These are phyloP conservation scores for Pseudorectes ferrugineus DNA, from an alignment of 2,113 vertebrate species.

Conservation along the genomic window DNA sequence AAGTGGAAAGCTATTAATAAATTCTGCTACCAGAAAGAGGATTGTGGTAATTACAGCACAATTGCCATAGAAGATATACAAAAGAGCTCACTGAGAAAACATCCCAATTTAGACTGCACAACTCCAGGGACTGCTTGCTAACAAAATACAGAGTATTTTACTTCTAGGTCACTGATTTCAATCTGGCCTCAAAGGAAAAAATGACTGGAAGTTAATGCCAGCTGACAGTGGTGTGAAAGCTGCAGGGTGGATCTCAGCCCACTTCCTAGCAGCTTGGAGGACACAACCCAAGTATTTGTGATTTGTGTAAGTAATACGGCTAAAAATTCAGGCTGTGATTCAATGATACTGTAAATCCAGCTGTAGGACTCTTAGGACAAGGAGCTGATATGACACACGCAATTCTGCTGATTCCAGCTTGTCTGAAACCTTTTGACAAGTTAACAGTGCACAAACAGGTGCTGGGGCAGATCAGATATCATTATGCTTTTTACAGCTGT, in stretches of 20 bases:
- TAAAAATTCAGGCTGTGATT: conserved; percentile 19
- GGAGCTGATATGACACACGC: neutral
- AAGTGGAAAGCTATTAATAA: conserved; percentile 2
- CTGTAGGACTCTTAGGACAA: conserved; percentile 22
- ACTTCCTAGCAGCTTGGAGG: neutral
- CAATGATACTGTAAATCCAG: conserved; percentile 30
- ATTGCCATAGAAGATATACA: neutral
- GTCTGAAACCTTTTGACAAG: conserved; percentile 7
- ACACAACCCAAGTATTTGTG: neutral
- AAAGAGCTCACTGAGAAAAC: conserved; percentile 1
- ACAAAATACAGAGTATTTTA: conserved; percentile 22
- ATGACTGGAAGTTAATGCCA: conserved; percentile 9
- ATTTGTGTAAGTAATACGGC: neutral
- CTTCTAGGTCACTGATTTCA: conserved; percentile 46
- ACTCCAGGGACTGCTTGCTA: conserved; percentile 27
- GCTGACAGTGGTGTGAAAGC: conserved; percentile 24
- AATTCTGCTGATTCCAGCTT: conserved; percentile 27
- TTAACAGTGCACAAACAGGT: conserved; percentile 9
- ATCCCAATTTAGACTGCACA: conserved; percentile 11
- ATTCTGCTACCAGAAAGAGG: neutral
- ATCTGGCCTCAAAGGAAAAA: conserved; percentile 24
- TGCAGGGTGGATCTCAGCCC: conserved; percentile 22
- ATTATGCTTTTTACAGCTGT: neutral
- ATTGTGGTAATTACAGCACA: neutral
- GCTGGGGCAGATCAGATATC: neutral